A percentile compares a stretch with the other conserved stretches of the same genome.
These are phyloP conservation scores for Atractosteus spatula DNA, from an alignment of 2,113 vertebrate species.

Conservation along the genomic window DNA sequence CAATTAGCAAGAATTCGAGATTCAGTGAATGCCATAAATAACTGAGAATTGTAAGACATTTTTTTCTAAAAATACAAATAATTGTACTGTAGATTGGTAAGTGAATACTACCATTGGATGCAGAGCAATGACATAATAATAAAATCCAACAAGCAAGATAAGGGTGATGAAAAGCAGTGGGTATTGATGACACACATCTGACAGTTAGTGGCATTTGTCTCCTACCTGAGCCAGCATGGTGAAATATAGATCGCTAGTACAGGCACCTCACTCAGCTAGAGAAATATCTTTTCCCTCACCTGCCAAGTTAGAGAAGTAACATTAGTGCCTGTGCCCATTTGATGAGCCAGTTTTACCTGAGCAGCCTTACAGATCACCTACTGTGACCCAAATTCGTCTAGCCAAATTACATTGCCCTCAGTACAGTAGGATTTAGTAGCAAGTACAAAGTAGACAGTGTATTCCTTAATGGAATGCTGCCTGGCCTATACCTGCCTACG, in stretches of 20 bases:
- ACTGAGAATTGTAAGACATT: too few relatives aligned
- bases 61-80: too few relatives aligned
- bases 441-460: neutral
- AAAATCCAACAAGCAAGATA: slow-evolving; percentile 65
- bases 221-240: slow-evolving; percentile 62
- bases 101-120: neutral
- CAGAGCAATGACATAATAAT: slow-evolving; percentile 46
- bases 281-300: slow-evolving; percentile 66
- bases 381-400: slow-evolving; percentile 26
- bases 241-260: slow-evolving; percentile 71
- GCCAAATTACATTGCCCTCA: neutral
- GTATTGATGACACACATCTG: slow-evolving; percentile 75
- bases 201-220: slow-evolving; percentile 68
- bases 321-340: slow-evolving; percentile 52
- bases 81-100: too few relatives aligned
- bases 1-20: too few relatives aligned
- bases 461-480: neutral
- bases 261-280: slow-evolving; percentile 65
- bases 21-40: too few relatives aligned
- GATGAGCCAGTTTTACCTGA: slow-evolving; percentile 48
- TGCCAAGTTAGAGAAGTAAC: slow-evolving; percentile 57
- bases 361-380: slow-evolving; percentile 44
- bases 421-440: neutral
- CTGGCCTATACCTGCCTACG: neutral
- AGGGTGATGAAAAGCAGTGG: slow-evolving; percentile 74